Conservation (phyloP, 1,140 invertebrate species). For the Drosophila jambulina region DNA sequence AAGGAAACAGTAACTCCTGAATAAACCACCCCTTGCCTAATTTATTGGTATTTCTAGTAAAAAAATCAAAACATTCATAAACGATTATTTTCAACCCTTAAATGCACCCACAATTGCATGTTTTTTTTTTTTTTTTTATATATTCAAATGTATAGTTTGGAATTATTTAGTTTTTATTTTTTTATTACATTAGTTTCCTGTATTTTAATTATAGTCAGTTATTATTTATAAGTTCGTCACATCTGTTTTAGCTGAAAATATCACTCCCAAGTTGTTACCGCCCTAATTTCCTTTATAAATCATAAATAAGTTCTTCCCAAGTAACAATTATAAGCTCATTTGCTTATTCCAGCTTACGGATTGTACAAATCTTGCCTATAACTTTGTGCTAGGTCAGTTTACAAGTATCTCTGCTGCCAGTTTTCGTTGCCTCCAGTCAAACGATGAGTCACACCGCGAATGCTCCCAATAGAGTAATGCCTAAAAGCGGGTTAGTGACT, state of each 20-base stretch:
- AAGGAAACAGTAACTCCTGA: background rate
- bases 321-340: background rate
- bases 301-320: background rate
- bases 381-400: conserved; percentile 50
- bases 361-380: conserved; percentile 1
- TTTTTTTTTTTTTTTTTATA: background rate
- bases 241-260: background rate
- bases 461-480: background rate
- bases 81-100: background rate
- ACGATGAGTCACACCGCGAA: conserved; percentile 8
- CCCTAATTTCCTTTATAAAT: background rate
- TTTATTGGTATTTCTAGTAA: background rate
- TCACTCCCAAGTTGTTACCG: background rate
- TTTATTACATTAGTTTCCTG: background rate
- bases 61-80: background rate
- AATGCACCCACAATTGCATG: background rate
- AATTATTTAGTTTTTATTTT: background rate
- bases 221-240: background rate
- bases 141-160: too few relatives aligned
- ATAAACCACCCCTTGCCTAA: background rate
- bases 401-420: background rate
- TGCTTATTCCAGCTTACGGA: background rate
- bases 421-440: background rate
- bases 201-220: background rate
- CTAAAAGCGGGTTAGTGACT: background rate